Base-by-base conservation (phyloP, 2,888 invertebrate genomes). In the Dryobota labecula region DNA sequence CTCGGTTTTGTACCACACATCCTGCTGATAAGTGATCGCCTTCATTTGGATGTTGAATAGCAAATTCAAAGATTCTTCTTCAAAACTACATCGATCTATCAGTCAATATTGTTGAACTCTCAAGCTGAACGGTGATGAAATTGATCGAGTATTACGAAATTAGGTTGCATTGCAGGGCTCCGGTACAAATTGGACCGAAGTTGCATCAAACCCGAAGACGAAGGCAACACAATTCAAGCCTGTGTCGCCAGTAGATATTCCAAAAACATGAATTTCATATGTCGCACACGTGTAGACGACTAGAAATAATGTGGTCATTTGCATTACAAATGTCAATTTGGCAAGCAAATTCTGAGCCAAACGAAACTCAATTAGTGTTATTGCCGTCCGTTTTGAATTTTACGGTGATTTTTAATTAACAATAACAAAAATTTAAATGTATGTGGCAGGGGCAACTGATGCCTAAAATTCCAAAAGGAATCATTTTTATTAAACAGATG, bases 261-360 rank as follows among this genome's bases (percentile, higher is more conserved):
- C 78, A 62, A 73, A 73, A 78, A 78, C 66, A 73, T 58, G 66
- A 64, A 56, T n/a, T n/a, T n/a, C n/a, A n/a, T 53, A 18, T 51
- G 49, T 51, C 45, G 24, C 43, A 73, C 73, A 82, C 73, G 73
- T 78, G 79, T 41, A 51, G 56, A 57, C 47, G 51, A 73, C 76
- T 63, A 70, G n/a, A 77, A 84, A 73, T 73, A 73, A 15, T 38
- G 57, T 60, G 38, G 62, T 43, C 49, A 24, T 56, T 69, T 70
- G 61, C 73, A 70, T 45, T 66, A 64, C 64, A 64, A 78, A 62
- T 71, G 84, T 56, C 71, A 72, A 72, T 69, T 83, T 82, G 73
- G 82, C 76, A 75, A 81, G 51, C 47, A 70, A 70, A 70, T 58
- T 56, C 54, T 60, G 43, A 61, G 45, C 45, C 38, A 76, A 70